Conservation (phyloP, 1,140 invertebrate species). For the Cotesia typhae region DNA sequence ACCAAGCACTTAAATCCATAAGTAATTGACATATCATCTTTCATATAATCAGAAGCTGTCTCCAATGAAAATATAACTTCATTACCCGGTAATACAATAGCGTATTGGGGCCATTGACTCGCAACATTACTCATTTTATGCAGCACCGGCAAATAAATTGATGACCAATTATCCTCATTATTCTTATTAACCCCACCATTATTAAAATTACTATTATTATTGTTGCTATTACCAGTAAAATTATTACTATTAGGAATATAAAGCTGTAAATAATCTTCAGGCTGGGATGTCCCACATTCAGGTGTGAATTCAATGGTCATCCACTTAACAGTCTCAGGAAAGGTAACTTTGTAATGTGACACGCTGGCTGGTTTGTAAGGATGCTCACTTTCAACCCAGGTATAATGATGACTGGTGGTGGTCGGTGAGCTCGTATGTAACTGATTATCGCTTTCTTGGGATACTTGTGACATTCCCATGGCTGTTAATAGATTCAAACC, state of each 20-base stretch:
- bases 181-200: too few species aligned
- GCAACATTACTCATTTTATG: slow-evolving; percentile 73
- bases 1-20: slow-evolving; percentile 94
- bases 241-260: slow-evolving; percentile 74
- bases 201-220: slow-evolving; percentile 41
- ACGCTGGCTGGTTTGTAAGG: slow-evolving; percentile 93
- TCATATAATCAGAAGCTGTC: slow-evolving; percentile 94
- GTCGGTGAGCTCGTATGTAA: slow-evolving; percentile 52
- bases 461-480: slow-evolving; percentile 60
- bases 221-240: slow-evolving; percentile 25
- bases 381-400: slow-evolving; percentile 95
- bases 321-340: slow-evolving; percentile 90
- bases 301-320: slow-evolving; percentile 93
- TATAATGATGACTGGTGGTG: slow-evolving; percentile 86
- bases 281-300: slow-evolving; percentile 90
- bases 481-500: slow-evolving; percentile 78
- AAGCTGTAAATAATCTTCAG: slow-evolving; percentile 90
- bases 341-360: slow-evolving; percentile 88
- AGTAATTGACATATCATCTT: slow-evolving; percentile 84
- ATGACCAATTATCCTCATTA: too few species aligned
- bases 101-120: slow-evolving; percentile 58
- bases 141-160: slow-evolving; percentile 75
- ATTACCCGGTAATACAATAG: slow-evolving; percentile 72
- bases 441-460: slow-evolving; percentile 57
- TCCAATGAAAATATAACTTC: slow-evolving; percentile 94